Conservation (phyloP, 1,140 invertebrate species). For the Bombus picipes region DNA sequence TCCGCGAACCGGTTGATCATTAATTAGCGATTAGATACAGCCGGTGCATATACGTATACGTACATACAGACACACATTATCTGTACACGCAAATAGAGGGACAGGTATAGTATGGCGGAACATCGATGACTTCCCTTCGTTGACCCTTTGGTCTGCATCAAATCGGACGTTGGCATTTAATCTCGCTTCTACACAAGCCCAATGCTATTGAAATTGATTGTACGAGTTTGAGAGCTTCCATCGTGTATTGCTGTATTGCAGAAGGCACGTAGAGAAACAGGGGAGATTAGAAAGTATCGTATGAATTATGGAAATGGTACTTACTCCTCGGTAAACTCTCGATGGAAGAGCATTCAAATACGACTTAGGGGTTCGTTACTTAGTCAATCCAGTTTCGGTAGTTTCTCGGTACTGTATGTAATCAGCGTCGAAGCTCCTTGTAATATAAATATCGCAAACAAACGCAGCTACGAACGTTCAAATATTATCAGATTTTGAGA, state of each 20-base stretch:
- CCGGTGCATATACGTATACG: constrained; percentile 7
- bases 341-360: not conserved
- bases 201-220: not conserved
- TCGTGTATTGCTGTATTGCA: not conserved
- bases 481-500: not conserved
- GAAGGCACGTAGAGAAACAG: not conserved
- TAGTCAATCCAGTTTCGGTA: not conserved
- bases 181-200: not conserved
- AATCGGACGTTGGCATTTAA: not conserved
- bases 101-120: constrained; percentile 11
- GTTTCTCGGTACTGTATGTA: not conserved
- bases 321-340: not conserved
- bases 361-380: not conserved
- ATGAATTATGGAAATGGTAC: not conserved
- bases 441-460: not conserved
- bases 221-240: not conserved
- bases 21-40: constrained; percentile 38
- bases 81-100: constrained; percentile 34
- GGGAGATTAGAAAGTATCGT: not conserved
- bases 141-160: not conserved
- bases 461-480: not conserved
- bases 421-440: not conserved
- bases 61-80: not conserved
- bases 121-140: not conserved
- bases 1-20: constrained; percentile 41